A percentile compares a stretch with the other conserved stretches of the same genome.
phyloP scores from a whole-genome alignment of 2,113 vertebrate genomes.

The Pomatostomus ruficeps region DNA sequence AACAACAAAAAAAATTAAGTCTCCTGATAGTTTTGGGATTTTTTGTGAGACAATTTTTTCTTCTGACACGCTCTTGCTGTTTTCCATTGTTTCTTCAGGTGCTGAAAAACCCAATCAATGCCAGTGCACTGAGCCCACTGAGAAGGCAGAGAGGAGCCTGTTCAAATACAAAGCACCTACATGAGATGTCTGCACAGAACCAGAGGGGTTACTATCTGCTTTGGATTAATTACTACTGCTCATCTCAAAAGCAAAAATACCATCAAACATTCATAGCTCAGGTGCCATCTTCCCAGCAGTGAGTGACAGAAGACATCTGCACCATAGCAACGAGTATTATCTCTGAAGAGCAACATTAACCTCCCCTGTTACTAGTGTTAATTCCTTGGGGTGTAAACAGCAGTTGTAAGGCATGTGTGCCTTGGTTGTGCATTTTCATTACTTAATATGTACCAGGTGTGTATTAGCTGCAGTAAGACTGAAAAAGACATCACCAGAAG shows the following conservation, averaged over 20 bases:
- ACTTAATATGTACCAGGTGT: neutral
- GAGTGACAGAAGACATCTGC: slow-evolving; percentile 68
- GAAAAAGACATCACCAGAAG: slow-evolving; percentile 18
- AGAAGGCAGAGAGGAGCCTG: neutral
- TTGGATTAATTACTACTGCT: neutral
- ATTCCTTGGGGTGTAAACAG: slow-evolving; percentile 58
- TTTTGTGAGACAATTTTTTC: neutral
- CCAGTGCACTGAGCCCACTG: accelerated
- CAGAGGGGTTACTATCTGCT: neutral
- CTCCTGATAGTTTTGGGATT: neutral
- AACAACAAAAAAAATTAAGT: neutral
- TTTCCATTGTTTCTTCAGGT: neutral
- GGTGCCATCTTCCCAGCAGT: slow-evolving; percentile 41
- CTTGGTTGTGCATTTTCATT: slow-evolving; percentile 59
- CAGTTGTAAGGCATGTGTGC: slow-evolving; percentile 21
- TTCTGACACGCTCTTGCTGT: neutral
- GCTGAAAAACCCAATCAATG: neutral
- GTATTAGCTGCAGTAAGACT: slow-evolving; percentile 19
- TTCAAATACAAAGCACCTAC: neutral
- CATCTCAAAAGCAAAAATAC: slow-evolving; percentile 57
- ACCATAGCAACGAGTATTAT: slow-evolving; percentile 70
- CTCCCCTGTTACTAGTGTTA: slow-evolving; percentile 62
- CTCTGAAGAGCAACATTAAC: slow-evolving; percentile 69
- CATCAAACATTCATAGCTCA: slow-evolving; percentile 18
- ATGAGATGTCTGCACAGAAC: neutral